Evolutionary conservation across 2,113 vertebrate genomes (phyloP).

Genomic region (Takifugu flavidus): DNA sequence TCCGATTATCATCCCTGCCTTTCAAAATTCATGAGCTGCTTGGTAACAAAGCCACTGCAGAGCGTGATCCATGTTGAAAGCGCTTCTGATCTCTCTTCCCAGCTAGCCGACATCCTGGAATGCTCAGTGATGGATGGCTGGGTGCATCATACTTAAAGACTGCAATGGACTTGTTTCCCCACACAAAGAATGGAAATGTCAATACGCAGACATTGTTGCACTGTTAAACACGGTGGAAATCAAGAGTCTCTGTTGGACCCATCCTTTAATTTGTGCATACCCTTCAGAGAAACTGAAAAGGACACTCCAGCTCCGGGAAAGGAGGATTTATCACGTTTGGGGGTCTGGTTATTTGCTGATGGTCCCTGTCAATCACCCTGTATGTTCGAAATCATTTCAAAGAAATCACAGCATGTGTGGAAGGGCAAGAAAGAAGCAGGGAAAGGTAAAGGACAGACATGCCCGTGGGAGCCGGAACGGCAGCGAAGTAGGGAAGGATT

Average conservation of each 20-base stretch:
- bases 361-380: conserved; percentile 24
- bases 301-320: conserved; percentile 29
- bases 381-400: background rate
- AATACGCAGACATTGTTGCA: conserved; percentile 1
- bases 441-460: background rate
- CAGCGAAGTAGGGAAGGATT: conserved; percentile 29
- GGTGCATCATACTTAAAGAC: conserved; percentile 44
- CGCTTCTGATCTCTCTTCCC: conserved; percentile 32
- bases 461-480: background rate
- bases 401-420: background rate
- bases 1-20: conserved; percentile 6
- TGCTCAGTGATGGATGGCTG: conserved; percentile 31
- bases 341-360: conserved; percentile 30
- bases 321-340: conserved; percentile 28
- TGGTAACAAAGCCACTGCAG: background rate
- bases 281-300: conserved; percentile 20
- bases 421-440: background rate
- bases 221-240: conserved; percentile 9
- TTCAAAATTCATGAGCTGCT: conserved; percentile 21
- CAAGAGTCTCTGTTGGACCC: conserved; percentile 5
- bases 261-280: conserved; percentile 18
- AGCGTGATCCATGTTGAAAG: conserved; percentile 13
- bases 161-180: conserved; percentile 27
- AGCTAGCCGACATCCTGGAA: conserved; percentile 22
- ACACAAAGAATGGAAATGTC: conserved; percentile 19